A percentile compares a stretch with the other conserved stretches of the same genome.
Conservation (phyloP, 2,888 invertebrate genomes). For the Erpobdella octoculata region DNA sequence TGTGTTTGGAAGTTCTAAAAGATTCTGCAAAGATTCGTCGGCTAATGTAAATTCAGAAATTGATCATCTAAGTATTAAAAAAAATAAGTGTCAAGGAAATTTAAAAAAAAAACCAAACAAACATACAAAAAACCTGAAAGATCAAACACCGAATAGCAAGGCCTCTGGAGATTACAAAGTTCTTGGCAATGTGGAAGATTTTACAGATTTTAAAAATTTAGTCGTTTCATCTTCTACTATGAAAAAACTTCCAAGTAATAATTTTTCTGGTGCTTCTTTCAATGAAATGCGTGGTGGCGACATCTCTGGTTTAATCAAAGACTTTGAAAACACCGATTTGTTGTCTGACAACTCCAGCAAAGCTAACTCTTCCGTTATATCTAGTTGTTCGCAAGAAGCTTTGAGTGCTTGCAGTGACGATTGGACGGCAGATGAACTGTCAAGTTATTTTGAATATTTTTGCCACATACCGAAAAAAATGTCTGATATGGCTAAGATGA, state of each 20-base stretch:
- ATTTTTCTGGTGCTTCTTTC: neutral
- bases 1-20: neutral
- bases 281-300: neutral
- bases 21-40: neutral
- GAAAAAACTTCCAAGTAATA: neutral
- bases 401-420: slow-evolving; percentile 20
- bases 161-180: slow-evolving; percentile 1
- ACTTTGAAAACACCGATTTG: neutral
- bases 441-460: slow-evolving; percentile 30
- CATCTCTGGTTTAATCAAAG: neutral
- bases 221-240: neutral
- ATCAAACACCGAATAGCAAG: neutral
- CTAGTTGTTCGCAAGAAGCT: slow-evolving; percentile 22
- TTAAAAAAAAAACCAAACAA: neutral
- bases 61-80: neutral
- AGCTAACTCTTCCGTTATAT: neutral
- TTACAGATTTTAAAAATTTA: slow-evolving; percentile 9
- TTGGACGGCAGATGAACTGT: slow-evolving; percentile 26
- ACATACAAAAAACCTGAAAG: neutral
- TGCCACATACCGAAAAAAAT: slow-evolving; percentile 32
- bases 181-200: neutral
- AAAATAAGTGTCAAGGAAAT: neutral
- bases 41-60: neutral
- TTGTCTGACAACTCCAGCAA: neutral
- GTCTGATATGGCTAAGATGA: slow-evolving; percentile 31